Evolutionary conservation across 2,888 invertebrate species (phyloP), one percentile per base, ranked within the genome.

Genomic region (Abscondita cerata): DNA sequence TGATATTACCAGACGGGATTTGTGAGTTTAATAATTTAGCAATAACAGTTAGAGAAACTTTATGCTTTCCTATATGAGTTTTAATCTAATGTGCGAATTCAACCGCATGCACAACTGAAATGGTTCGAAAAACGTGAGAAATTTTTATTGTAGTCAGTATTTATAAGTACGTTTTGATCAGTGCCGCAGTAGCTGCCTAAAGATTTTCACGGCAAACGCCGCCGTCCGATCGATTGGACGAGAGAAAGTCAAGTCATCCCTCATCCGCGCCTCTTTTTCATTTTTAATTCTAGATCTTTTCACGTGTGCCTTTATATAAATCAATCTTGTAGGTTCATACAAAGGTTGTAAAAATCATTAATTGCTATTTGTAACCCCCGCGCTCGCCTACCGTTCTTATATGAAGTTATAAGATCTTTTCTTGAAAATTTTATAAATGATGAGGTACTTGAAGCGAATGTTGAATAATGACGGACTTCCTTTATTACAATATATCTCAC

Each of bases 381-480:
- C n/a, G n/a, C n/a, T n/a, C n/a, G n/a, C 50, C 44, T 38, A 18
- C n/a, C 31, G 16, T 47, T 25, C 16, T 31, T 66, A 68, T 70
- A 66, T 66, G 64, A 65, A 65, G 64, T 67, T 66, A 64, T 60
- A 55, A 63, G 67, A 66, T 59, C 58, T 58, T 38, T 46, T 48
- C 34, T 51, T 55, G 61, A 56, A 64, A 52, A 64, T 74, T 44
- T 73, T 71, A 72, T 72, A 73, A 75, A 72, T 74, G 73, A 75
- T 73, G 74, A 71, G 70, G 70, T 68, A 74, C 72, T 71, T 68
- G 63, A 71, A 69, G 68, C 71, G 71, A 70, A 72, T 69, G 72
- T 74, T 78, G 77, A 77, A 74, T 78, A 76, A 78, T 77, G 77
- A 76, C 76, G 72, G 74, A 76, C 76, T 76, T 76, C 76, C 75